Percentiles rank a stretch among this genome's conserved stretches.
phyloP scores from a whole-genome alignment of 2,113 vertebrate species.

The Rhineura floridana region DNA sequence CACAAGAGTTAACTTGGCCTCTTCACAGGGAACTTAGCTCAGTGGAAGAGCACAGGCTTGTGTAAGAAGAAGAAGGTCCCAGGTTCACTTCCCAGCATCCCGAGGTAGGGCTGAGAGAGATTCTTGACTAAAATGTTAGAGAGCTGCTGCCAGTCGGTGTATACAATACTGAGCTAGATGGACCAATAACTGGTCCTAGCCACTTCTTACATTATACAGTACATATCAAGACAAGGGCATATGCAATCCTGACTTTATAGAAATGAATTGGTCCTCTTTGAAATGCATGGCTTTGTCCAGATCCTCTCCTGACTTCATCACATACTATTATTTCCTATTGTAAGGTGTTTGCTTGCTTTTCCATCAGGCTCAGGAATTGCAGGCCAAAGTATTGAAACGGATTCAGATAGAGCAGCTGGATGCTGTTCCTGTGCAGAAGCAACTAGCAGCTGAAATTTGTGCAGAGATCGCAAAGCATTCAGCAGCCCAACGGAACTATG shows the following conservation, averaged over 20 bases:
- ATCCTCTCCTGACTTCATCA: neutral
- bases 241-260: neutral
- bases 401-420: conserved; percentile 93
- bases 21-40: neutral
- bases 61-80: neutral
- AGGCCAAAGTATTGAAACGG: conserved; percentile 91
- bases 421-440: conserved; percentile 87
- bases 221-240: neutral
- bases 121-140: neutral
- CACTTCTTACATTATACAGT: too few relatives aligned
- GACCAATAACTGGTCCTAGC: too few relatives aligned
- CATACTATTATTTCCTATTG: neutral
- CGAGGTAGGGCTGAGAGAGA: too few relatives aligned
- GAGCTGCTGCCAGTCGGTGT: too few relatives aligned
- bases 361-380: conserved; percentile 88
- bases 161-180: neutral
- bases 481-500: conserved; percentile 90
- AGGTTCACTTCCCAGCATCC: too few relatives aligned
- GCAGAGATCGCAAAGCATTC: conserved; percentile 94
- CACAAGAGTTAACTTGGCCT: neutral
- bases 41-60: neutral
- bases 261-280: neutral
- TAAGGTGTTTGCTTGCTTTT: conserved; percentile 18
- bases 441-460: conserved; percentile 94
- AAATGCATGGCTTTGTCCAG: neutral